phyloP scores from a whole-genome alignment of 1,140 invertebrate genomes.

The Nephotettix cincticeps region DNA sequence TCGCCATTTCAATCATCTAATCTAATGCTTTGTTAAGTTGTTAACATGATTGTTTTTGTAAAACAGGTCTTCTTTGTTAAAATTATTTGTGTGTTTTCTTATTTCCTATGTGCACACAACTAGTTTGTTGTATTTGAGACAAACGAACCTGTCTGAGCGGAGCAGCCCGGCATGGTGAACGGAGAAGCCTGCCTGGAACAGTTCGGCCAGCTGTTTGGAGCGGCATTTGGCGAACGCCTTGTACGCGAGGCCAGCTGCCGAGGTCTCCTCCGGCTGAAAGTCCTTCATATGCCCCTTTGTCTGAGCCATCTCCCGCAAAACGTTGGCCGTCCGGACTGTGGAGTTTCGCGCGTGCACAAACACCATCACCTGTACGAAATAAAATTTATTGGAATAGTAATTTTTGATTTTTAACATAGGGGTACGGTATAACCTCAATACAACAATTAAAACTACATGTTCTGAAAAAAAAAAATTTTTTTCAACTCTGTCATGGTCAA shows the following conservation, averaged over 20 bases:
- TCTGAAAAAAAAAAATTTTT: no score
- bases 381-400: no score
- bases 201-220: conserved; percentile 74
- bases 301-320: conserved; percentile 72
- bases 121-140: no score
- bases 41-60: no score
- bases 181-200: conserved; percentile 87
- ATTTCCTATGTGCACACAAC: no score
- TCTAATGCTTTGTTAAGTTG: no score
- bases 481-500: neutral
- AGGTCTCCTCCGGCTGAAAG: conserved; percentile 64
- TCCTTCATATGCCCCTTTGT: conserved; percentile 68
- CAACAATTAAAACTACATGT: no score
- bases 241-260: conserved; percentile 59
- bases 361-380: conserved; percentile 90
- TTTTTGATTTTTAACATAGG: no score
- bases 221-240: conserved; percentile 66
- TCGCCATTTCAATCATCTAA: no score
- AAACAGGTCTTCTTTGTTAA: no score
- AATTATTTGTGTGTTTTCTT: no score
- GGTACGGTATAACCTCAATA: no score
- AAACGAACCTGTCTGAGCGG: conserved; percentile 78
- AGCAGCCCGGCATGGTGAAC: conserved; percentile 97
- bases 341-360: conserved; percentile 98
- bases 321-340: conserved; percentile 83